Conservation (phyloP, 23 tunicate species). For the Botrylloides violaceus region DNA sequence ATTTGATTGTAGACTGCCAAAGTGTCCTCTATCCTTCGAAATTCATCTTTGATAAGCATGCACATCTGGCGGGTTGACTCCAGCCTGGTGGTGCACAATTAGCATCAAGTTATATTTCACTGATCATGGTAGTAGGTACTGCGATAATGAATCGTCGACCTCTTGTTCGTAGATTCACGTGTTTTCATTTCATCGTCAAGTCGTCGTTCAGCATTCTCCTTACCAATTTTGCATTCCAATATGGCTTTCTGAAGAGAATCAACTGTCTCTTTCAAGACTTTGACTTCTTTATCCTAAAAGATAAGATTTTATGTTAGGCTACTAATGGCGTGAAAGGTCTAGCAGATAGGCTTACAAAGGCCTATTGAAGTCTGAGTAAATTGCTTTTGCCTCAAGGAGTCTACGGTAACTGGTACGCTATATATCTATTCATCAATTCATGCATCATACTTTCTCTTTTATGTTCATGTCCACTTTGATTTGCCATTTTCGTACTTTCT, state of each 20-base stretch:
- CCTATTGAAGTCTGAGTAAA: background rate
- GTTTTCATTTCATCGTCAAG: constrained; percentile 61
- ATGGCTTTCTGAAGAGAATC: constrained; percentile 67
- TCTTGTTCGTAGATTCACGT: constrained; percentile 5
- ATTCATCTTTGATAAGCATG: constrained; percentile 35
- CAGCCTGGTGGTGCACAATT: background rate
- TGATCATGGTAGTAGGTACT: background rate
- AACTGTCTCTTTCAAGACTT: constrained; percentile 38
- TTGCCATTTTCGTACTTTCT: constrained; percentile 47
- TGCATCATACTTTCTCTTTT: constrained; percentile 28
- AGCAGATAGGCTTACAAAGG: background rate
- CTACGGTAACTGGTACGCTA: too few relatives aligned
- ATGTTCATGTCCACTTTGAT: constrained; percentile 34
- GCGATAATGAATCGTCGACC: background rate
- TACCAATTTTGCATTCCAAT: constrained; percentile 57
- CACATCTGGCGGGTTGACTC: constrained; percentile 59
- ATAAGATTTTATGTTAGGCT: background rate
- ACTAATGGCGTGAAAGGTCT: background rate
- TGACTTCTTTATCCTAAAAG: constrained; percentile 32
- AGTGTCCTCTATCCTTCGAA: constrained; percentile 32
- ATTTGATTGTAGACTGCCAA: constrained; percentile 21
- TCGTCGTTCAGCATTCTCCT: constrained; percentile 41
- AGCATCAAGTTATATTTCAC: too few relatives aligned
- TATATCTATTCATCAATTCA: background rate
- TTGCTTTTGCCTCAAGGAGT: too few relatives aligned